phyloP scores from a whole-genome alignment of 2,888 invertebrate genomes.

The Oxycera nigricornis region DNA sequence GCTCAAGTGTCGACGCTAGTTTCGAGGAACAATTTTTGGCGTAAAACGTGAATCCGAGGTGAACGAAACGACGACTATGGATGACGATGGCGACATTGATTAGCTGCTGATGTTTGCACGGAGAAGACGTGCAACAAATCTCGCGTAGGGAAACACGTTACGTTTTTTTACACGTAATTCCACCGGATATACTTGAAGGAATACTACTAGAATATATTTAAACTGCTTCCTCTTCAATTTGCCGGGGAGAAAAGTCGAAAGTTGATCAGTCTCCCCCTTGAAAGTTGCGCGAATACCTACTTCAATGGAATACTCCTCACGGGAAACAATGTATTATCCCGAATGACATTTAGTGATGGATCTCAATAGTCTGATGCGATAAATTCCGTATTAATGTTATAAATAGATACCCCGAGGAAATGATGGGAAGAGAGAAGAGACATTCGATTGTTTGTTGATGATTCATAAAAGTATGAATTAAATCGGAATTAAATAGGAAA shows the following conservation, averaged over 20 bases:
- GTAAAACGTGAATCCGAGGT: not conserved
- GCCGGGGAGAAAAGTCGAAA: not conserved
- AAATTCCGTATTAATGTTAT: too few species aligned
- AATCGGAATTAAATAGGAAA: too few species aligned
- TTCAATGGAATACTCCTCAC: not conserved
- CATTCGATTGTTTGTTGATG: too few species aligned
- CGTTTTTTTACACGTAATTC: slow-evolving; percentile 26
- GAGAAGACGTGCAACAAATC: not conserved
- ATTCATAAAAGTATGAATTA: too few species aligned
- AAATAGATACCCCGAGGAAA: too few species aligned
- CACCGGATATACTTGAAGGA: slow-evolving; percentile 30
- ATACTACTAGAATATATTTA: not conserved
- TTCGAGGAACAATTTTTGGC: not conserved
- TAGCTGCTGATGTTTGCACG: not conserved
- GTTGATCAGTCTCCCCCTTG: not conserved
- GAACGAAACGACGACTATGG: not conserved
- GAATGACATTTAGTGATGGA: slow-evolving; percentile 38
- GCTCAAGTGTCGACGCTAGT: not conserved
- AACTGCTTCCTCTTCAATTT: slow-evolving; percentile 10
- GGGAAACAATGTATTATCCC: slow-evolving; percentile 22
- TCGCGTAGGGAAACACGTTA: not conserved
- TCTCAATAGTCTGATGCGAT: too few species aligned
- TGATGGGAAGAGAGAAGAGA: too few species aligned
- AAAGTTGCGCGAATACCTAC: slow-evolving; percentile 19
- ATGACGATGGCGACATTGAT: not conserved